Evolutionary conservation across 2,888 invertebrate genomes (phyloP).

Genomic region (Andrena bicolor): DNA sequence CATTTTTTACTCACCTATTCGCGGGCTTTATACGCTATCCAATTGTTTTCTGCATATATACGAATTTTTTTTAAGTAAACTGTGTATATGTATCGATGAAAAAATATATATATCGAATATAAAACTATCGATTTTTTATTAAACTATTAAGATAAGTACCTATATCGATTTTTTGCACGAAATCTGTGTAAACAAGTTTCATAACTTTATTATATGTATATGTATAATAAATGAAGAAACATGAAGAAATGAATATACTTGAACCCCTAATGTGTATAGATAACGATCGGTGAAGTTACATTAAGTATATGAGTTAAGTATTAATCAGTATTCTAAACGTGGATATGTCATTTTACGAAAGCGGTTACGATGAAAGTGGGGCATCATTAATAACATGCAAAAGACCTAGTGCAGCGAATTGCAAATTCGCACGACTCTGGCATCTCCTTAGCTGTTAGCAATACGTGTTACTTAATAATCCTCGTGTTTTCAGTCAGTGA

Average conservation of each 20-base stretch:
- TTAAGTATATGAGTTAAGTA: not conserved
- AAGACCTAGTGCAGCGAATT: not conserved
- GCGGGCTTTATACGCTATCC: not conserved
- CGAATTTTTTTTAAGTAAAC: not conserved
- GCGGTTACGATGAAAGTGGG: not conserved
- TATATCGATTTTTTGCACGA: too few relatives aligned
- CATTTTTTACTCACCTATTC: not conserved
- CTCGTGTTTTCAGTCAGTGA: not conserved
- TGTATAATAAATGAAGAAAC: too few relatives aligned
- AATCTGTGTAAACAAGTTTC: not conserved
- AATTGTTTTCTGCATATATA: not conserved
- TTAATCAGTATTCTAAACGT: not conserved
- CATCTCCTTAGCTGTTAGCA: not conserved
- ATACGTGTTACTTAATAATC: slow-evolving; percentile 1
- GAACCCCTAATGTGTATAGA: not conserved
- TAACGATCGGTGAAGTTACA: not conserved
- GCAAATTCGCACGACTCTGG: not conserved
- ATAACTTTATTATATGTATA: too few relatives aligned
- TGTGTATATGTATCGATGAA: too few relatives aligned
- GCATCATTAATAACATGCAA: slow-evolving; percentile 2
- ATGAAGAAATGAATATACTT: not conserved
- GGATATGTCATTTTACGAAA: not conserved
- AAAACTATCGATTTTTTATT: not conserved
- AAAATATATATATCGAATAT: not conserved
- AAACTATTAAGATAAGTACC: too few relatives aligned